phyloP scores from a whole-genome alignment of 2,797 vertebrate genomes.

The Thamnophis elegans region DNA sequence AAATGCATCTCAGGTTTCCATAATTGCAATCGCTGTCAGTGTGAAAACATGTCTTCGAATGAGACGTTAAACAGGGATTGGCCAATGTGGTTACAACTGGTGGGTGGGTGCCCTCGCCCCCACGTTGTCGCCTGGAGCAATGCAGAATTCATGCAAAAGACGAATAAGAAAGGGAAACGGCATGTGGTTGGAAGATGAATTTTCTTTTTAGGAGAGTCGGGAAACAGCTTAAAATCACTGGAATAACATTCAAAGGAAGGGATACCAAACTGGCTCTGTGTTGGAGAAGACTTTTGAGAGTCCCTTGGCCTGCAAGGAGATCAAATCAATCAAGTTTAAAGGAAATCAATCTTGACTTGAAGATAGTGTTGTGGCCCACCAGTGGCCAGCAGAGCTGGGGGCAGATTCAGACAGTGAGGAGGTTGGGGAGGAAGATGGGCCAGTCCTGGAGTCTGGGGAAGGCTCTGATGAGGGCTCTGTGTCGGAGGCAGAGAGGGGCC shows the following conservation, averaged over 20 bases:
- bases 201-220: neutral
- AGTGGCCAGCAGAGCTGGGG: too few species aligned
- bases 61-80: neutral
- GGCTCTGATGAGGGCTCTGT: too few species aligned
- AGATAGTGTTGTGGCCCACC: too few species aligned
- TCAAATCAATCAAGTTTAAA: neutral
- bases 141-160: neutral
- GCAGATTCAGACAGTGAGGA: too few species aligned
- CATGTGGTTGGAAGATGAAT: neutral
- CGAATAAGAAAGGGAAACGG: too few species aligned
- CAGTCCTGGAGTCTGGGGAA: too few species aligned
- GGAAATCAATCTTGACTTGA: neutral
- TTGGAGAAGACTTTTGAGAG: neutral
- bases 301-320: neutral
- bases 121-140: neutral
- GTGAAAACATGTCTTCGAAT: neutral
- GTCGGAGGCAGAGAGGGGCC: too few species aligned
- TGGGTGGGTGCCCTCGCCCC: neutral
- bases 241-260: neutral
- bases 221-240: neutral
- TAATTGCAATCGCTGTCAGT: accelerated
- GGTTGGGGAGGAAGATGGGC: too few species aligned
- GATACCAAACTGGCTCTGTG: neutral
- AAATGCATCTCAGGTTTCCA: accelerated
- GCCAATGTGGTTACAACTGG: neutral